phyloP scores from a whole-genome alignment of 2,888 invertebrate genomes.

The Drosophila peninsularis region DNA sequence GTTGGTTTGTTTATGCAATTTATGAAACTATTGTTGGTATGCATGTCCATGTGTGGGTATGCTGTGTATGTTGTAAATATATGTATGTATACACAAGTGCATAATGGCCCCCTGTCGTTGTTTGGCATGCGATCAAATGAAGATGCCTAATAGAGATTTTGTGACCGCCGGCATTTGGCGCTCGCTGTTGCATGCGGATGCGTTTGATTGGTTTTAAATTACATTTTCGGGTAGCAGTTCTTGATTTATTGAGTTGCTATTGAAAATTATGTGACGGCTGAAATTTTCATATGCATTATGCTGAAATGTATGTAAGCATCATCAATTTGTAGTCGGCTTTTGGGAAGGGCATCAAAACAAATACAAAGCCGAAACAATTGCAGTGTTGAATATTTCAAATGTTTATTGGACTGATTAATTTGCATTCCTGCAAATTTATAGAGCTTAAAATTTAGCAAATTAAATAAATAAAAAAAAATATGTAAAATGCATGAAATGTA shows the following conservation, averaged over 20 bases:
- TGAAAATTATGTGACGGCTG: conserved; percentile 14
- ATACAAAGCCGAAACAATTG: conserved; percentile 14
- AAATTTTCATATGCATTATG: conserved; percentile 8
- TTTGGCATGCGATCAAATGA: conserved; percentile 36
- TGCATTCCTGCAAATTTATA: conserved; percentile 13
- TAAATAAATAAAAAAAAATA: background rate
- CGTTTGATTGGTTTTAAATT: conserved; percentile 72
- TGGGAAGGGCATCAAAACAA: conserved; percentile 4
- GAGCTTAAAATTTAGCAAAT: background rate
- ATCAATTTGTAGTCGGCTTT: background rate
- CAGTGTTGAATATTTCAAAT: conserved; percentile 6
- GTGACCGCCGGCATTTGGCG: conserved; percentile 54
- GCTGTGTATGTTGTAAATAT: background rate
- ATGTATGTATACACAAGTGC: background rate
- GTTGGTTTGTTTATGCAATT: conserved; percentile 44
- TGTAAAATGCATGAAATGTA: background rate
- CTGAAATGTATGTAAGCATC: background rate
- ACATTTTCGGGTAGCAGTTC: conserved; percentile 43
- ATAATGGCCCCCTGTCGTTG: conserved; percentile 11
- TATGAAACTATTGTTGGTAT: conserved; percentile 34
- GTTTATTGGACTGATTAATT: conserved; percentile 22
- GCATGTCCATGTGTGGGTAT: background rate
- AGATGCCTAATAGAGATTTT: conserved; percentile 57
- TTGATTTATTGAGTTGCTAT: conserved; percentile 42
- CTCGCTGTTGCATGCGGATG: conserved; percentile 61